phyloP scores from a whole-genome alignment of 2,113 vertebrate species.

The Lycocorax pyrrhopterus region DNA sequence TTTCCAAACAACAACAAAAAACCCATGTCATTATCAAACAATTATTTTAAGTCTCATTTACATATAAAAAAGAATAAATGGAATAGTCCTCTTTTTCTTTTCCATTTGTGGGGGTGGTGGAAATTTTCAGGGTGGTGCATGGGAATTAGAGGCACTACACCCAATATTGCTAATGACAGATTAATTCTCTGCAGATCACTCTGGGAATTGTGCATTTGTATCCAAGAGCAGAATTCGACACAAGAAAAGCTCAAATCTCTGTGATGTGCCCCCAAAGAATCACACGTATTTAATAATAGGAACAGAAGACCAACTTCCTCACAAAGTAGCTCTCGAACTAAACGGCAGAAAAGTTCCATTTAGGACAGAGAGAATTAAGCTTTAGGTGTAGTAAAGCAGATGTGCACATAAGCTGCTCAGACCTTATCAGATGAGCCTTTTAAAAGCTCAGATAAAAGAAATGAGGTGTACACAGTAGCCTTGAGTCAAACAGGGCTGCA shows the following conservation, averaged over 20 bases:
- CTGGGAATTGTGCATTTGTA: constrained; percentile 22
- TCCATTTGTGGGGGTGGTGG: constrained; percentile 59
- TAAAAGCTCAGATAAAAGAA: constrained; percentile 6
- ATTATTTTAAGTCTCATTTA: constrained; percentile 73
- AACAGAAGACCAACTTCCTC: neutral
- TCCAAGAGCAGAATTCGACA: constrained; percentile 37
- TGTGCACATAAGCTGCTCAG: neutral
- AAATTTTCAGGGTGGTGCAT: constrained; percentile 66
- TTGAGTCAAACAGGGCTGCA: neutral
- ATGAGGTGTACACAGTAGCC: neutral
- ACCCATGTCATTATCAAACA: constrained; percentile 68
- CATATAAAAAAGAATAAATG: constrained; percentile 72
- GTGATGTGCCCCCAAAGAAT: constrained; percentile 44
- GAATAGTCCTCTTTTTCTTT: constrained; percentile 56
- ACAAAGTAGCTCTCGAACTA: neutral
- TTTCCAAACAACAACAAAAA: constrained; percentile 68
- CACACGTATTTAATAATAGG: neutral
- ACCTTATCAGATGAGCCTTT: constrained; percentile 34
- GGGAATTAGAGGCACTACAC: constrained; percentile 57
- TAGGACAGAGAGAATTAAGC: neutral
- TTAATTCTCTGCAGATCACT: constrained; percentile 54
- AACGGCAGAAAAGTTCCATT: neutral
- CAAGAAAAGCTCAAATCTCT: constrained; percentile 23
- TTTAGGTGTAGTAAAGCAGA: neutral
- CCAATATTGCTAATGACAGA: constrained; percentile 65